A percentile compares a stretch with the other conserved stretches of the same genome.
These are phyloP conservation scores for Sympetrum striolatum DNA, from an alignment of 2,888 invertebrate genomes.

Conservation along the genomic window DNA sequence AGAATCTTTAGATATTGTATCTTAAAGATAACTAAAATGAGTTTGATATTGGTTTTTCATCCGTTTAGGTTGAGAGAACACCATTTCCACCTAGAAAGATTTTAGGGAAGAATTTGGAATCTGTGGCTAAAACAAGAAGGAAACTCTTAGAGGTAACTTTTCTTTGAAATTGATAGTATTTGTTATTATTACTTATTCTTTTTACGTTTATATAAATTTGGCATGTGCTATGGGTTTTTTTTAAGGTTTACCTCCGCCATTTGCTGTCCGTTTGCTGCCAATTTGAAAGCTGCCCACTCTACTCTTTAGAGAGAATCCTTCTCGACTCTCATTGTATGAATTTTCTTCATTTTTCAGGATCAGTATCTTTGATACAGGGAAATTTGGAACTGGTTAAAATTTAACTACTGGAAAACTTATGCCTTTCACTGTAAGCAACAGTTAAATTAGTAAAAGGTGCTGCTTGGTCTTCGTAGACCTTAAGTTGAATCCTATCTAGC, in stretches of 20 bases:
- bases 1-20: too few species aligned
- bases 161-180: background rate
- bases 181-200: too few species aligned
- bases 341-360: constrained; percentile 86
- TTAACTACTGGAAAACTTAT: background rate
- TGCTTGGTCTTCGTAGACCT: constrained; percentile 1
- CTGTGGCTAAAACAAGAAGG: constrained; percentile 76
- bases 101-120: constrained; percentile 75
- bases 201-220: background rate
- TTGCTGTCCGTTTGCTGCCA: constrained; percentile 74
- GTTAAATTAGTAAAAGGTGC: background rate
- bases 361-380: constrained; percentile 87
- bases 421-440: background rate
- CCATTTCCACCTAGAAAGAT: constrained; percentile 82
- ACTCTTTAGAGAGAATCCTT: constrained; percentile 62
- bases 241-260: constrained; percentile 70
- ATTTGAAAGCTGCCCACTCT: constrained; percentile 74
- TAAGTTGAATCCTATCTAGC: background rate
- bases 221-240: background rate
- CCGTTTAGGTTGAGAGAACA: constrained; percentile 71
- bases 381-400: constrained; percentile 76
- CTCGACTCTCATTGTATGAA: constrained; percentile 73
- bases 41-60: constrained; percentile 45
- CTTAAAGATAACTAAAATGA: too few species aligned
- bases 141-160: constrained; percentile 68